phyloP scores from a whole-genome alignment of 2,797 vertebrate species.

The Ceryle rudis region DNA sequence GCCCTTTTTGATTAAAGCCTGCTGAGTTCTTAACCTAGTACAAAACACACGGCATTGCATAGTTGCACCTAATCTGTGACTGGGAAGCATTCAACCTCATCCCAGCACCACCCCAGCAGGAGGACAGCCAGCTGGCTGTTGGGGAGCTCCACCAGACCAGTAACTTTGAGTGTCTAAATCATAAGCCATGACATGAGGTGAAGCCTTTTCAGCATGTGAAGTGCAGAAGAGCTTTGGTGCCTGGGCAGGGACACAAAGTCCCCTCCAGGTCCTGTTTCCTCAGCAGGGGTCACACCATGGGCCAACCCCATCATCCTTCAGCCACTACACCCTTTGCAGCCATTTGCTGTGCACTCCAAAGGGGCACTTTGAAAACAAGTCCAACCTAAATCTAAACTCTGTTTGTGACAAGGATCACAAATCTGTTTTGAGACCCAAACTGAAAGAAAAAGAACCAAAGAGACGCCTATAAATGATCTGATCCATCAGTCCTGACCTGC shows the following conservation, averaged over 20 bases:
- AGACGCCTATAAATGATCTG: background rate
- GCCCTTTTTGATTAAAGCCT: slow-evolving; percentile 14
- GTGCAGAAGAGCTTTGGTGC: background rate
- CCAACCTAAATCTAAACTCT: background rate
- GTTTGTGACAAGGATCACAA: background rate
- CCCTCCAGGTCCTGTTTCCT: background rate
- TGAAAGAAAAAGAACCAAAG: background rate
- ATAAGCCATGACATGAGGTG: background rate
- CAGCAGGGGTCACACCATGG: background rate
- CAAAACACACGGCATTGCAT: background rate
- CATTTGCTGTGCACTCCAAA: background rate
- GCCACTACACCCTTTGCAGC: background rate
- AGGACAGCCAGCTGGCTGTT: background rate
- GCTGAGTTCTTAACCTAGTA: background rate
- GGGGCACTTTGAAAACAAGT: background rate
- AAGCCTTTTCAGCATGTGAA: background rate
- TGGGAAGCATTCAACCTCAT: background rate
- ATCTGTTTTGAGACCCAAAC: background rate
- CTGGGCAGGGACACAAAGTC: background rate
- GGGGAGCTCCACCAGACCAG: background rate
- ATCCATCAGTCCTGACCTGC: background rate
- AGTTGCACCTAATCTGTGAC: background rate
- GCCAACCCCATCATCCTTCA: background rate
- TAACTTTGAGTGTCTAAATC: background rate
- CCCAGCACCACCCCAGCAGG: background rate